phyloP scores from a whole-genome alignment of 2,888 invertebrate genomes.

The Nomada goodeniana region DNA sequence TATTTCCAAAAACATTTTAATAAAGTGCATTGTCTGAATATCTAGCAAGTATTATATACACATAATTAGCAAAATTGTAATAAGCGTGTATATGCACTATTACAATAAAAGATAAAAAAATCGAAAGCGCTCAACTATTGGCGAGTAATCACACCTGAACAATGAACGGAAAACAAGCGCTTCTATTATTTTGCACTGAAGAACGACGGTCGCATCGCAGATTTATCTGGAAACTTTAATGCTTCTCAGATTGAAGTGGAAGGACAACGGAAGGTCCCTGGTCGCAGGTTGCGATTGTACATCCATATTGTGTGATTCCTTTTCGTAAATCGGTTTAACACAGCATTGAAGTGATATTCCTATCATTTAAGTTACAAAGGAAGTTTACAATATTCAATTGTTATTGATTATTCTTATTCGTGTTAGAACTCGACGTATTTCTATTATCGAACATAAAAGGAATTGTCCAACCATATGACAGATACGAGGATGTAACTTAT shows the following conservation, averaged over 20 bases:
- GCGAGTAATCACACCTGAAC: slow-evolving; percentile 23
- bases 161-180: slow-evolving; percentile 30
- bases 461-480: background rate
- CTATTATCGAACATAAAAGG: background rate
- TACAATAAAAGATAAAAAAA: slow-evolving; percentile 3
- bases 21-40: background rate
- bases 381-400: background rate
- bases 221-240: slow-evolving; percentile 52
- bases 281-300: slow-evolving; percentile 27
- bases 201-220: slow-evolving; percentile 19
- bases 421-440: background rate
- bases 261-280: slow-evolving; percentile 41
- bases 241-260: slow-evolving; percentile 40
- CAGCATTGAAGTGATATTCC: slow-evolving; percentile 16
- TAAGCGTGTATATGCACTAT: background rate
- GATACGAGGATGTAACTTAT: background rate
- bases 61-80: background rate
- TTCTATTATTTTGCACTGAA: slow-evolving; percentile 21
- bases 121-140: background rate
- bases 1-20: background rate
- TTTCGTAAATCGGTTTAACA: slow-evolving; percentile 29
- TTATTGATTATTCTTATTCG: background rate
- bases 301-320: slow-evolving; percentile 41
- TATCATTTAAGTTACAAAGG: slow-evolving; percentile 12
- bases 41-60: too few relatives aligned